Evolutionary conservation across 2,888 invertebrate species (phyloP).

Genomic region (Acrobasis consociella): DNA sequence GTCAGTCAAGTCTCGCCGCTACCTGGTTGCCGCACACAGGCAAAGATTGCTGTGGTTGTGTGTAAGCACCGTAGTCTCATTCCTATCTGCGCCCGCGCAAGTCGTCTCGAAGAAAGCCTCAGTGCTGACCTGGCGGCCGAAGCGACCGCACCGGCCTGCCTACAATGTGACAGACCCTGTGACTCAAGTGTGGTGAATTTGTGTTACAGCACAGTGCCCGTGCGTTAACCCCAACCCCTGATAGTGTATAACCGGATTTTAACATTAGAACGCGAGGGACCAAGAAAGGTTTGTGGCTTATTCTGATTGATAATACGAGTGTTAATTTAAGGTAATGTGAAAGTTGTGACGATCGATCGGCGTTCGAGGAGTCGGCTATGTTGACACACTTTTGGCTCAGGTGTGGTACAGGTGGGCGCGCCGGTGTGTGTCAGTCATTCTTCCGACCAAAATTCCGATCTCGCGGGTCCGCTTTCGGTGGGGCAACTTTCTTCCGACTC

Average conservation of each 20-base stretch:
- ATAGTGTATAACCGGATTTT: conserved; percentile 80
- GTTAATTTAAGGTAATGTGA: conserved; percentile 80
- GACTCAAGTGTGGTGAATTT: conserved; percentile 76
- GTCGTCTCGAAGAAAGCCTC: conserved; percentile 74
- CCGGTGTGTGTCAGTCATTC: conserved; percentile 64
- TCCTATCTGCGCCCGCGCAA: conserved; percentile 71
- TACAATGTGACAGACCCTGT: conserved; percentile 70
- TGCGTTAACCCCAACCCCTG: conserved; percentile 78
- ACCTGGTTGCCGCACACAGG: conserved; percentile 42
- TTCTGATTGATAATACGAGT: conserved; percentile 42
- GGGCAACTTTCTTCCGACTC: conserved; percentile 72
- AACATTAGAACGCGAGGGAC: conserved; percentile 66
- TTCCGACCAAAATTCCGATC: conserved; percentile 76
- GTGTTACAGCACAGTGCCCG: conserved; percentile 75
- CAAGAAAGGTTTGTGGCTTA: conserved; percentile 64
- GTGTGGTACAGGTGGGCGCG: conserved; percentile 79
- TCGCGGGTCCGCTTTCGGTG: conserved; percentile 71
- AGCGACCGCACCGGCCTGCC: conserved; percentile 73
- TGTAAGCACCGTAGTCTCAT: conserved; percentile 61
- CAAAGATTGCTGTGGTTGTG: conserved; percentile 43
- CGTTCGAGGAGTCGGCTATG: conserved; percentile 71
- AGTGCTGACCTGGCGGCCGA: conserved; percentile 79
- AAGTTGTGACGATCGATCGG: conserved; percentile 75
- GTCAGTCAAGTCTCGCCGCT: conserved; percentile 36
- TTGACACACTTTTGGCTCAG: conserved; percentile 80